phyloP scores from a whole-genome alignment of 2,797 vertebrate species.

The Chiloscyllium punctatum region DNA sequence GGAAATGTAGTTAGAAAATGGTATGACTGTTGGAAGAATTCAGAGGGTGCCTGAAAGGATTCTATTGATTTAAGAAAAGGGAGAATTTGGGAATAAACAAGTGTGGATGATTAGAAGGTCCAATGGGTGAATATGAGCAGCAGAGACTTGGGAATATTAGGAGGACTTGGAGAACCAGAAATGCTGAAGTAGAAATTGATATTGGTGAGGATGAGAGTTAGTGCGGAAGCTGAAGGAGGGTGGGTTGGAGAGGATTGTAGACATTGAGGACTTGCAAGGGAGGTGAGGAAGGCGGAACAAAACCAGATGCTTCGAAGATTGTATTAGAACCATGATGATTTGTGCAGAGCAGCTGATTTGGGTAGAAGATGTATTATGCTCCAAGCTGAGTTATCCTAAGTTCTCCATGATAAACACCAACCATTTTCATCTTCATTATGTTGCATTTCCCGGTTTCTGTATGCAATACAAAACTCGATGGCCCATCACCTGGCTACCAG shows the following conservation, averaged over 20 bases:
- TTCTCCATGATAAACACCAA: not conserved
- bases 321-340: not conserved
- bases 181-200: not conserved
- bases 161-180: not conserved
- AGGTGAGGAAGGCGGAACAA: not conserved
- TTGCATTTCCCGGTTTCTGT: not conserved
- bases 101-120: not conserved
- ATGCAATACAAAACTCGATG: not conserved
- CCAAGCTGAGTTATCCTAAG: not conserved
- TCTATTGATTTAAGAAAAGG: no score
- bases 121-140: not conserved
- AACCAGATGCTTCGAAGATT: not conserved
- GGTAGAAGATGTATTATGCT: not conserved
- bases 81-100: not conserved
- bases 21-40: not conserved
- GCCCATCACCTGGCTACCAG: not conserved
- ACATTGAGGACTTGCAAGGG: not conserved
- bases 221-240: not conserved
- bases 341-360: not conserved
- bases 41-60: not conserved
- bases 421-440: not conserved
- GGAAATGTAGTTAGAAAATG: not conserved
- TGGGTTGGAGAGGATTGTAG: not conserved
- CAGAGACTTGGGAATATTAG: not conserved
- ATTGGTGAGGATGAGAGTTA: not conserved